Base-by-base conservation (phyloP, 2,888 invertebrate species). In the Podabrus alpinus region DNA sequence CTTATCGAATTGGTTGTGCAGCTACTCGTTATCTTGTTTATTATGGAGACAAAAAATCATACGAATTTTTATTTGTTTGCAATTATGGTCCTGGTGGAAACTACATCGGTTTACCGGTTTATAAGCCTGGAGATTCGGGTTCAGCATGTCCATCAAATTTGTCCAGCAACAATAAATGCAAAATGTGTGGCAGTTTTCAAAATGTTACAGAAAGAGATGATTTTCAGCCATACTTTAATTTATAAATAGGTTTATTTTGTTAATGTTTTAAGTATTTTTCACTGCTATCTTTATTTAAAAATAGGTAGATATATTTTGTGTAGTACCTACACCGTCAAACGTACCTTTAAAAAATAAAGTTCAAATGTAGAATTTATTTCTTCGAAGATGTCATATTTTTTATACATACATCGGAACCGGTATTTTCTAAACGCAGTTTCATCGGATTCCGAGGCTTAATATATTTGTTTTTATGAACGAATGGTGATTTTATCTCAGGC, bases 21-120 rank as follows among this genome's bases (percentile, higher is more conserved):
- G 76, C 82, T 13, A 79, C 83, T 16, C 83, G 81, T 60, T 87
- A 85, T 76, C 84, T 84, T 7, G 15, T 73, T 68, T 59, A 77
- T 73, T 29, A 68, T 15, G 11, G 69, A 67, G 45, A 70, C 72
- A 45, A 75, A 19, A 24, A 78, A 69, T 86, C 85, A 84, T 81
- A 86, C 76, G 82, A 84, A 68, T 71, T 85, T 5, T 67, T 86
- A n/a, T 80, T 86, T 15, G 86, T 83, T 7, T 87, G 87, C 70
- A 86, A 87, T 79, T 87, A 87, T 73, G 86, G 84, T 16, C 86
- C 86, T 4, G 86, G 85, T 15, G 87, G 86, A 16, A 86, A 86
- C 73, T 85, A 84, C 76, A 71, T 86, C 19, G 84, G 84, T n/a
- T 68, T 75, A 3, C 85, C 86, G 0, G 79, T 86, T 16, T 87